phyloP scores from a whole-genome alignment of 2,888 invertebrate species.

The Pomacea canaliculata region DNA sequence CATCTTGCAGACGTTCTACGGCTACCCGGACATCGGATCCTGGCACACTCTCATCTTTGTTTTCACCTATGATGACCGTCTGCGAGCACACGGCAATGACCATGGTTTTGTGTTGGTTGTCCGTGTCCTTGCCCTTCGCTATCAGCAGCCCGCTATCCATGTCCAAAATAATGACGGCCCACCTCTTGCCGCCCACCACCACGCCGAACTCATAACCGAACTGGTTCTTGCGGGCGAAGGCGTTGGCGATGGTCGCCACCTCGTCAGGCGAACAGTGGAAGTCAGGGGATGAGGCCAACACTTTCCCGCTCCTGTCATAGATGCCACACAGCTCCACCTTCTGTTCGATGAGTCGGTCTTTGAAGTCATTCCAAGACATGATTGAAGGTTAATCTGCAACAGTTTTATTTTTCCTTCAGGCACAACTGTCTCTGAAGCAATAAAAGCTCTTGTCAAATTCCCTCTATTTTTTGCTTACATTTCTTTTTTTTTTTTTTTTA shows the following conservation, averaged over 20 bases:
- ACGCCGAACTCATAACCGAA: conserved; percentile 28
- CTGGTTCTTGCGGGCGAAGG: conserved; percentile 21
- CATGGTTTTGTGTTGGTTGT: conserved; percentile 29
- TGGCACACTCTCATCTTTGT: conserved; percentile 24
- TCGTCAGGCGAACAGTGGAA: conserved; percentile 28
- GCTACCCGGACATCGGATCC: conserved; percentile 24
- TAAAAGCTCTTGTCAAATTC: no score
- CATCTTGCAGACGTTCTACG: conserved; percentile 28
- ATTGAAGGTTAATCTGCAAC: conserved; percentile 12
- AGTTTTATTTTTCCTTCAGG: neutral
- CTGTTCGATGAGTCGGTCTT: conserved; percentile 15
- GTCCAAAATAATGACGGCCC: conserved; percentile 32
- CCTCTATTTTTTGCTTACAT: no score
- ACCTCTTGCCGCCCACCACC: conserved; percentile 24
- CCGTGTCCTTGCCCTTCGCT: conserved; percentile 31
- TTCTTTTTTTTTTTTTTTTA: no score
- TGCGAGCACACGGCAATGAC: conserved; percentile 24
- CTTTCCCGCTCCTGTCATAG: conserved; percentile 29
- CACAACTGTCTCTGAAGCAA: no score
- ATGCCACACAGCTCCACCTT: conserved; percentile 30
- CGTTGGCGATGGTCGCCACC: conserved; percentile 20
- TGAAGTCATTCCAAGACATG: conserved; percentile 32
- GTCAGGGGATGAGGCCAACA: conserved; percentile 23
- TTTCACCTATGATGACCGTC: conserved; percentile 28
- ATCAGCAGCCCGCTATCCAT: conserved; percentile 16